Conservation (phyloP, 1,140 invertebrate genomes). For the Hyposmocoma kahamanoa region DNA sequence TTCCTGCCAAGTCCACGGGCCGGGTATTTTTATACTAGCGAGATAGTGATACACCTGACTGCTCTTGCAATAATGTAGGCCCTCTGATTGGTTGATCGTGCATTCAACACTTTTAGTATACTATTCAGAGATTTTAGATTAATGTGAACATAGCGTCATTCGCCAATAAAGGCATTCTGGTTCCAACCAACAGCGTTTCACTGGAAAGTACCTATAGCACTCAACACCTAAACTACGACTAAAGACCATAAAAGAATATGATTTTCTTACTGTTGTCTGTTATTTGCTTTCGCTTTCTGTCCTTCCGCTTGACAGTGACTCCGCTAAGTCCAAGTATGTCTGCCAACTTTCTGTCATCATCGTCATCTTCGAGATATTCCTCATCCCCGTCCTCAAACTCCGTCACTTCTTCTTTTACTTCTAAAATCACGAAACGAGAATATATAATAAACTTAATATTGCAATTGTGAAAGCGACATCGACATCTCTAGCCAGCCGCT, state of each 20-base stretch:
- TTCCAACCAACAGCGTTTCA: background rate
- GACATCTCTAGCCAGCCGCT: too few species aligned
- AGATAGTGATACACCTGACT: too few species aligned
- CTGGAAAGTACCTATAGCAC: background rate
- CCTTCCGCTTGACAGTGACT: conserved; percentile 25
- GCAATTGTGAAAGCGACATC: too few species aligned
- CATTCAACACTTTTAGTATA: background rate
- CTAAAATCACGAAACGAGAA: too few species aligned
- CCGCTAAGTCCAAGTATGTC: conserved; percentile 33
- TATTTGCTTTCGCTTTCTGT: conserved; percentile 18
- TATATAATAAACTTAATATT: too few species aligned
- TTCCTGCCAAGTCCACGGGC: too few species aligned
- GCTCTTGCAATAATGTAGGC: too few species aligned
- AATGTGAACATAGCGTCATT: background rate
- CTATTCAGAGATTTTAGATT: background rate
- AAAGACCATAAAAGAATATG: background rate
- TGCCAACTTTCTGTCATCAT: conserved; percentile 27
- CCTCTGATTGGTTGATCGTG: too few species aligned
- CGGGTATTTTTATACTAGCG: too few species aligned
- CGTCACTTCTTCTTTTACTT: conserved; percentile 33
- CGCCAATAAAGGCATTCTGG: background rate
- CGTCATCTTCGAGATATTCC: conserved; percentile 29
- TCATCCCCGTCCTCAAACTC: conserved; percentile 28
- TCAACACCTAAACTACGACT: background rate
- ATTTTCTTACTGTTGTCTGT: conserved; percentile 20